Evolutionary conservation across 2,888 invertebrate species (phyloP).

Genomic region (Lysandra bellargus): DNA sequence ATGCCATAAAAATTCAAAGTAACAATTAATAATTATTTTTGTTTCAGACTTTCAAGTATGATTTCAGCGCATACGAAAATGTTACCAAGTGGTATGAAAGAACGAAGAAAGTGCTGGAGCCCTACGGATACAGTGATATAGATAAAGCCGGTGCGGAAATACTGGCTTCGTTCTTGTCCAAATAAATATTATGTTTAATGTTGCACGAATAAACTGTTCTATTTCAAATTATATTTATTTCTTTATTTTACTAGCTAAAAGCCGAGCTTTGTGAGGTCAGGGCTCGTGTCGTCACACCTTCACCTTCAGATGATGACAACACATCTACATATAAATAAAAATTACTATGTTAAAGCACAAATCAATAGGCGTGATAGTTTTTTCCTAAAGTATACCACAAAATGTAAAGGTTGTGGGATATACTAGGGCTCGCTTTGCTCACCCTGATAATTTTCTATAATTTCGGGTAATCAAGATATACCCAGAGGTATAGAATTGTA

Average conservation of each 20-base stretch:
- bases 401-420: no score
- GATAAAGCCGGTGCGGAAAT: constrained; percentile 81
- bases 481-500: no score
- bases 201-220: constrained; percentile 21
- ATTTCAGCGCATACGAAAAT: constrained; percentile 79
- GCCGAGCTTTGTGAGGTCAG: no score
- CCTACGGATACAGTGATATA: constrained; percentile 85
- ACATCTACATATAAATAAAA: no score
- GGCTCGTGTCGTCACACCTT: no score
- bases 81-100: constrained; percentile 83
- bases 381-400: no score
- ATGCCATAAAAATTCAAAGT: background rate
- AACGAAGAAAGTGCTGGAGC: constrained; percentile 82
- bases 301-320: no score
- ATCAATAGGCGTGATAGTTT: no score
- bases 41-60: constrained; percentile 76
- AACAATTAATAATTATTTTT: background rate
- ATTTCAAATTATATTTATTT: background rate
- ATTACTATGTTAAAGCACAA: no score
- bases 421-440: no score
- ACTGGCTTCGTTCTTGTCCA: constrained; percentile 77
- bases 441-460: background rate
- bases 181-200: constrained; percentile 44
- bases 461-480: background rate
- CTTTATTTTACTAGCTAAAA: background rate